Evolutionary conservation across 92 coral and sea anemone species (phyloP).

Genomic region (Chrysogorgia sp.): DNA sequence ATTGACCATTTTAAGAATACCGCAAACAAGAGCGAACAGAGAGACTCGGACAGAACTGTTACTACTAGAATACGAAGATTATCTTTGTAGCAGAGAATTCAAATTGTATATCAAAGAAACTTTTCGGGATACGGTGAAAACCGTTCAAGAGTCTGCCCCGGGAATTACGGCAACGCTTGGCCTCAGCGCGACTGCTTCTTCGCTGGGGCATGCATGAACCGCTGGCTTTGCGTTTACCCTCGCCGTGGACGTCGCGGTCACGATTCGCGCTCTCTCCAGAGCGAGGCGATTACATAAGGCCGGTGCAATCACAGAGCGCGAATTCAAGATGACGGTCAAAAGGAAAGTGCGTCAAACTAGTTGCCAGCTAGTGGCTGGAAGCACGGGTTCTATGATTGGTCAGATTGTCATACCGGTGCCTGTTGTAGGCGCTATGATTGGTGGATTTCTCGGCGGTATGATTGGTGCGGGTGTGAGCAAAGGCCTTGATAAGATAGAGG

Average conservation of each 20-base stretch:
- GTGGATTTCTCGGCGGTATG: constrained; percentile 93
- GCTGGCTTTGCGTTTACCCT: constrained; percentile 94
- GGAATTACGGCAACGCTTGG: constrained; percentile 98
- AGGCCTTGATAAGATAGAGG: constrained; percentile 89
- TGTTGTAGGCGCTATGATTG: constrained; percentile 94
- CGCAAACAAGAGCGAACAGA: background rate
- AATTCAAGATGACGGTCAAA: constrained; percentile 79
- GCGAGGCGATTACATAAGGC: constrained; percentile 83
- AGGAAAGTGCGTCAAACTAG: constrained; percentile 87
- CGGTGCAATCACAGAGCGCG: constrained; percentile 76
- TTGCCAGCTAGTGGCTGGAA: constrained; percentile 93
- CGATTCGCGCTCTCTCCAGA: constrained; percentile 83
- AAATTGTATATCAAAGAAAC: constrained; percentile 7
- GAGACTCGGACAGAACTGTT: background rate
- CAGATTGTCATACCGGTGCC: constrained; percentile 99
- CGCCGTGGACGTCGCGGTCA: constrained; percentile 85
- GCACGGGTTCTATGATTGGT: constrained; percentile 98
- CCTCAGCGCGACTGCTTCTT: constrained; percentile 96
- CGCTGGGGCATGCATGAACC: constrained; percentile 94
- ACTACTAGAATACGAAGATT: constrained; percentile 30
- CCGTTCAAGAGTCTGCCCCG: constrained; percentile 89
- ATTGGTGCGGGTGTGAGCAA: constrained; percentile 93
- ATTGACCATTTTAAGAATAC: background rate
- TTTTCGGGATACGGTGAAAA: constrained; percentile 86
- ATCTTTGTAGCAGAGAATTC: constrained; percentile 20